Base-by-base conservation (phyloP, 1,140 invertebrate species). In the Diabrotica undecimpunctata region DNA sequence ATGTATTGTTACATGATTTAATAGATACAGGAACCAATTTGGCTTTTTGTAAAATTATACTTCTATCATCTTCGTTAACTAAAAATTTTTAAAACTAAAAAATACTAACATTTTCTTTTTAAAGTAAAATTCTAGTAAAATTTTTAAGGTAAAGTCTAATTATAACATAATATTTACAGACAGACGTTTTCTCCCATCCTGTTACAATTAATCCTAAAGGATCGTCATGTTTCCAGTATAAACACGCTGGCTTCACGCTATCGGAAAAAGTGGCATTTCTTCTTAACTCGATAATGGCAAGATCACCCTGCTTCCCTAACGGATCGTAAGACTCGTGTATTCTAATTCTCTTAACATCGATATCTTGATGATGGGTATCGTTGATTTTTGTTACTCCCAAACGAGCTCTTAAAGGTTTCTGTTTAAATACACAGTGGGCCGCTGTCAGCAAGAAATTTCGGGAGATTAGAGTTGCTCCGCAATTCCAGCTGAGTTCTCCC, bases 381-480 rank as follows among this genome's bases (percentile, higher is more conserved):
- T 64, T 68, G 9, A 75, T 39, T 25, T 74, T 67, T 5, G 72
- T 64, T 7, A 66, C 66, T 8, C 77, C 77, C n/a, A 77, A 51
- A 12, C 74, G 68, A 1, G 68, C 71, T 57, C 58, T 72, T 5
- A 62, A 62, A 5, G 73, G 70, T 12, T 56, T 58, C 9, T 61
- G 8, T 41, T 62, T 72, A 11, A 72, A 35, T 12, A 77, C 51
- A 61, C 77, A 78, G 65, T 78, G 77, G 6, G 77, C 75, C 0
- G 77, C 77, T 46, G 77, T 76, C 36, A 78, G 57, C 14, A 78
- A 61, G 57, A 70, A 78, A 52, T 61, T 59, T 6, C 66, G 51
- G n/a, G 71, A 71, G 11, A 77, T 77, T 13, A 78, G 57, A 46
- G 74, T 68, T 54, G 68, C 76, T 2, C 71, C 72, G 54, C 75